phyloP scores from a whole-genome alignment of 2,888 invertebrate genomes.

The Phyllotreta cruciferae region DNA sequence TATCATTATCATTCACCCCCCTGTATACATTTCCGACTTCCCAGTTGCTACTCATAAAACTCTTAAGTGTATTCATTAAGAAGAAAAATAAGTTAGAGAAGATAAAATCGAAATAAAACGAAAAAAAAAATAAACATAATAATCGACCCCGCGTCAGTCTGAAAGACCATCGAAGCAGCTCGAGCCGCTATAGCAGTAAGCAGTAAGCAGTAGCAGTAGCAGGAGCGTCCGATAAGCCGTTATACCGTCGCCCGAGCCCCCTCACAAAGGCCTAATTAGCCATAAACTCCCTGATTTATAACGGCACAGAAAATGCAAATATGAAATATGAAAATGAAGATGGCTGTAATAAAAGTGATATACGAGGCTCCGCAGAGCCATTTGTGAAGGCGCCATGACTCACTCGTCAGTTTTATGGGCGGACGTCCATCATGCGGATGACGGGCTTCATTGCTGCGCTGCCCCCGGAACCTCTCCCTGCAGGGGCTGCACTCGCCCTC shows the following conservation, averaged over 20 bases:
- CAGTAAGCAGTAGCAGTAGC: too few relatives aligned
- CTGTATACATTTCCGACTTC: too few relatives aligned
- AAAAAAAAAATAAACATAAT: too few relatives aligned
- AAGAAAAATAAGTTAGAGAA: too few relatives aligned
- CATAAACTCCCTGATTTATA: conserved; percentile 71
- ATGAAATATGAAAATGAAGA: conserved; percentile 68
- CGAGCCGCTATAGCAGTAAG: too few relatives aligned
- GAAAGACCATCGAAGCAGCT: too few relatives aligned
- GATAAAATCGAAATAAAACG: too few relatives aligned
- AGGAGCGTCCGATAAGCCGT: conserved; percentile 61
- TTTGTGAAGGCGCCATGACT: conserved; percentile 72
- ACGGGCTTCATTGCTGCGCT: conserved; percentile 68
- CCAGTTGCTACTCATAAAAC: too few relatives aligned
- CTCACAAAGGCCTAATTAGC: conserved; percentile 67
- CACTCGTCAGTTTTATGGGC: conserved; percentile 78
- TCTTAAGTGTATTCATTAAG: too few relatives aligned
- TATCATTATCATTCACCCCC: too few relatives aligned
- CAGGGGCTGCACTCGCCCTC: conserved; percentile 40
- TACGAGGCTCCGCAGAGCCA: conserved; percentile 79
- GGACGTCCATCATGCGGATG: conserved; percentile 75
- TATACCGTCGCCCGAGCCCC: conserved; percentile 58
- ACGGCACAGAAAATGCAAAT: conserved; percentile 68
- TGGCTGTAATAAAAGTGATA: conserved; percentile 81
- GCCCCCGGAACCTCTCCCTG: conserved; percentile 47
- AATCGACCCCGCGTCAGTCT: not conserved